Evolutionary conservation across 1,140 invertebrate genomes (phyloP).

Genomic region (Diorhabda elongata): DNA sequence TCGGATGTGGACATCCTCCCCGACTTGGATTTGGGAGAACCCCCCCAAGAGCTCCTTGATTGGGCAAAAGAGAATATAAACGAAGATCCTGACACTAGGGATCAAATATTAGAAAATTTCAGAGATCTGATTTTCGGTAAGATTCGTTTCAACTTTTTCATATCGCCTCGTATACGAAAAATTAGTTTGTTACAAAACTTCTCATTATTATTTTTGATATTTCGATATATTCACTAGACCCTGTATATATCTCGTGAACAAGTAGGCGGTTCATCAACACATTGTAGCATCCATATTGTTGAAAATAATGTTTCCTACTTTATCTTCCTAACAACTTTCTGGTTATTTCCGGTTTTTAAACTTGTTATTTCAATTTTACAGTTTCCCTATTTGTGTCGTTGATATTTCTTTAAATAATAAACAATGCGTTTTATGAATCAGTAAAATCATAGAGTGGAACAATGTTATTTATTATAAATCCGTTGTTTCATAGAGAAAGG

Average conservation of each 20-base stretch:
- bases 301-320: too few species aligned
- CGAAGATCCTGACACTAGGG: conserved; percentile 53
- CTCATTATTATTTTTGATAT: too few species aligned
- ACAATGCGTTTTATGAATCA: neutral
- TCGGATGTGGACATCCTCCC: conserved; percentile 24
- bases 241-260: too few species aligned
- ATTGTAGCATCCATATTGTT: too few species aligned
- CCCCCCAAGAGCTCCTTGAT: conserved; percentile 37
- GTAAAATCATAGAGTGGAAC: neutral
- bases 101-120: conserved; percentile 57
- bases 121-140: conserved; percentile 73
- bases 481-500: conserved; percentile 58
- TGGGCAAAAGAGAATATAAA: conserved; percentile 45
- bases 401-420: neutral
- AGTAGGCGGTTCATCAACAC: too few species aligned
- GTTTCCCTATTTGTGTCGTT: neutral
- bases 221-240: too few species aligned
- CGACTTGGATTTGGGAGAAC: conserved; percentile 36
- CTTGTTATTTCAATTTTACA: too few species aligned
- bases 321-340: too few species aligned
- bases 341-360: too few species aligned
- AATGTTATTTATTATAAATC: neutral
- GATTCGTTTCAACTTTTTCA: neutral
- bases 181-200: too few species aligned
- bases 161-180: too few species aligned